A percentile compares a stretch with the other conserved stretches of the same genome.
These are phyloP conservation scores for Schizothorax lantsangensis DNA, from an alignment of 2,797 vertebrate genomes.

Conservation along the genomic window DNA sequence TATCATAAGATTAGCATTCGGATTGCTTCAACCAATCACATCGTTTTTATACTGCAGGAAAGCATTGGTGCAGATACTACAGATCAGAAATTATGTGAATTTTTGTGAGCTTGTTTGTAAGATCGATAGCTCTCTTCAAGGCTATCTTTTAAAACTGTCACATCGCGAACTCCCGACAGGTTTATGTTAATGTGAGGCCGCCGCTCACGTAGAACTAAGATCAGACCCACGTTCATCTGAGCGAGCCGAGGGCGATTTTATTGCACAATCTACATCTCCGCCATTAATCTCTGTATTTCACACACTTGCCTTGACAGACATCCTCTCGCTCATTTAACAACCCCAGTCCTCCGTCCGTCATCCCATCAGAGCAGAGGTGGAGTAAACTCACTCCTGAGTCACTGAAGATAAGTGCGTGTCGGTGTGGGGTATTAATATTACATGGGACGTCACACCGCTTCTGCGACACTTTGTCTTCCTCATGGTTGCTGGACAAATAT, in stretches of 20 bases:
- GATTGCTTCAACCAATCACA: not conserved
- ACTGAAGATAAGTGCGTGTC: slow-evolving; percentile 21
- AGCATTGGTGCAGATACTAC: slow-evolving; percentile 18
- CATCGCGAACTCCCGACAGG: not conserved
- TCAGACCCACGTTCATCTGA: slow-evolving; percentile 8
- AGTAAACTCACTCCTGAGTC: slow-evolving; percentile 45
- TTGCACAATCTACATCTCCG: slow-evolving; percentile 51
- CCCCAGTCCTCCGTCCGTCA: slow-evolving; percentile 47
- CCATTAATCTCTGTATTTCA: slow-evolving; percentile 62
- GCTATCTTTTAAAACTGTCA: too few species aligned
- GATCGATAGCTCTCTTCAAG: not conserved
- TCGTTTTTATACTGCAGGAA: not conserved
- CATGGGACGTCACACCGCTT: slow-evolving; percentile 21
- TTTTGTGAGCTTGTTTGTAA: slow-evolving; percentile 26
- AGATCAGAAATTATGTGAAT: slow-evolving; percentile 32
- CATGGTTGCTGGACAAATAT: slow-evolving; percentile 42
- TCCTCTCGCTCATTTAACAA: slow-evolving; percentile 52
- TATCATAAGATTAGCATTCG: not conserved
- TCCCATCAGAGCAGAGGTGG: slow-evolving; percentile 53
- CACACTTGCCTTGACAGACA: slow-evolving; percentile 46
- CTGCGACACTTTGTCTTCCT: slow-evolving; percentile 47
- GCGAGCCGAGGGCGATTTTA: slow-evolving; percentile 29
- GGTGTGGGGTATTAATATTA: slow-evolving; percentile 51
- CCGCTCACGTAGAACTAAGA: slow-evolving; percentile 22
- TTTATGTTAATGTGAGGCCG: slow-evolving; percentile 28